Percentiles rank a stretch among this genome's conserved stretches.
Evolutionary conservation across 2,113 vertebrate genomes (phyloP).

Genomic region (Centrocercus urophasianus): DNA sequence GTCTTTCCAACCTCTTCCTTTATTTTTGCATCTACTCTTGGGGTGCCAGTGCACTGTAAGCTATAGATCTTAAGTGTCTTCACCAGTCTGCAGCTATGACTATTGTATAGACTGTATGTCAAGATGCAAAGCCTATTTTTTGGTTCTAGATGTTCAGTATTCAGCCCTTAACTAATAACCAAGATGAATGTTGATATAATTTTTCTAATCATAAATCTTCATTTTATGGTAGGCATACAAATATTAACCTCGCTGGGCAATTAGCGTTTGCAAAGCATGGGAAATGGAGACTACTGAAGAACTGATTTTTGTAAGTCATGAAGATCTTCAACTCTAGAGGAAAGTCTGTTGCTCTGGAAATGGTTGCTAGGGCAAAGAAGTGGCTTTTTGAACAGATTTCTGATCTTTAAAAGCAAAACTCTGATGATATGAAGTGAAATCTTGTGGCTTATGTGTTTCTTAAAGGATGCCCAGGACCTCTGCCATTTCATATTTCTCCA

Average conservation of each 20-base stretch:
- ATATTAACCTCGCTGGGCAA: not conserved
- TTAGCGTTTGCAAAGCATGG: not conserved
- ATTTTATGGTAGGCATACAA: not conserved
- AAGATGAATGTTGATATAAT: not conserved
- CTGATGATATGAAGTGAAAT: conserved; percentile 50
- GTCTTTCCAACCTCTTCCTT: not conserved
- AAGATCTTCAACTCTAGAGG: conserved; percentile 28
- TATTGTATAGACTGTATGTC: not conserved
- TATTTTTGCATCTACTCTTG: not conserved
- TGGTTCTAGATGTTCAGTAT: not conserved
- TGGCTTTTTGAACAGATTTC: conserved; percentile 46
- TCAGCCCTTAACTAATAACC: not conserved
- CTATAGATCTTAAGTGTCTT: not conserved
- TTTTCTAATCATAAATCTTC: not conserved
- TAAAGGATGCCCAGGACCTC: conserved; percentile 50
- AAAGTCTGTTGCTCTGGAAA: conserved; percentile 58
- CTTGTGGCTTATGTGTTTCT: conserved; percentile 37
- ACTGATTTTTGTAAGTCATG: conserved; percentile 13
- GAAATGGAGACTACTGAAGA: conserved; percentile 3
- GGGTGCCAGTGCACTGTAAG: not conserved
- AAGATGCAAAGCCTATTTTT: not conserved
- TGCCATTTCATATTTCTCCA: conserved; percentile 49
- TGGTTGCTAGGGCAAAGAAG: conserved; percentile 28
- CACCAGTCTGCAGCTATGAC: not conserved
- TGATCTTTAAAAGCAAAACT: conserved; percentile 59